Base-by-base conservation (phyloP, 2,113 vertebrate genomes). In the Dasyprocta punctata region DNA sequence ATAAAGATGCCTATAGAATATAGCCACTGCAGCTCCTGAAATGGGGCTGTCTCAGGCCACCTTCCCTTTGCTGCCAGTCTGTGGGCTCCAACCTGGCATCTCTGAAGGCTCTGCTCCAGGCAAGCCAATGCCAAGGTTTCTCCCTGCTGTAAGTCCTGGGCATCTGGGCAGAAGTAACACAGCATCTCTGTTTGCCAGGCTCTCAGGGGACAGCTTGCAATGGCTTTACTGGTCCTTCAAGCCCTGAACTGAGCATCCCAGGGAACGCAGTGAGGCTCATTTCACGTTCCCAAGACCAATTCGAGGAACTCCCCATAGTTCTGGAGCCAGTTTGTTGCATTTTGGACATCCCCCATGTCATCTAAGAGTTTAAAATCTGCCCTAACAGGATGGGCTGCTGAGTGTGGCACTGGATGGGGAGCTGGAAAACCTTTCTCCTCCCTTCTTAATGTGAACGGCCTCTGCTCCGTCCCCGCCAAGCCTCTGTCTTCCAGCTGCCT, bases 1-100 rank as follows among this genome's bases (percentile, higher is more conserved):
- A 86, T 90, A 44, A 49, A 83, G 17, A 52, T 47, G n/a, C 89
- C 86, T 28, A 5, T 71, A 36, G 52, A 75, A 75, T 58, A 97
- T 38, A 97, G 86, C 54, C 73, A 85, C 86, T 95, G 95, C 81
- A 85, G 44, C 58, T 0, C 95, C 91, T 82, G 24, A 49, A 85
- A 49, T 19, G 1, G 67, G 65, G 16, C 88, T 78, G 81, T 90
- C 97, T 73, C 92, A 22, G 52, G 33, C 82, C 77, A 92, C 78
- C 78, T 90, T 75, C 77, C 36, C 20, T 89, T 77, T 56, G 44
- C 61, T 85, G 4, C 82, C 58, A 88, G 81, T 52, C 61, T 86
- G 75, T 75, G 75, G n/a, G 33, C 47, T 95, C 44, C 60, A 44
- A 81, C 28, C 38, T 12, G 16, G 49, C 1, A 22, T 26, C 7